These are phyloP conservation scores for Porphyrio hochstetteri DNA, from an alignment of 2,113 vertebrate species.

Conservation along the genomic window DNA sequence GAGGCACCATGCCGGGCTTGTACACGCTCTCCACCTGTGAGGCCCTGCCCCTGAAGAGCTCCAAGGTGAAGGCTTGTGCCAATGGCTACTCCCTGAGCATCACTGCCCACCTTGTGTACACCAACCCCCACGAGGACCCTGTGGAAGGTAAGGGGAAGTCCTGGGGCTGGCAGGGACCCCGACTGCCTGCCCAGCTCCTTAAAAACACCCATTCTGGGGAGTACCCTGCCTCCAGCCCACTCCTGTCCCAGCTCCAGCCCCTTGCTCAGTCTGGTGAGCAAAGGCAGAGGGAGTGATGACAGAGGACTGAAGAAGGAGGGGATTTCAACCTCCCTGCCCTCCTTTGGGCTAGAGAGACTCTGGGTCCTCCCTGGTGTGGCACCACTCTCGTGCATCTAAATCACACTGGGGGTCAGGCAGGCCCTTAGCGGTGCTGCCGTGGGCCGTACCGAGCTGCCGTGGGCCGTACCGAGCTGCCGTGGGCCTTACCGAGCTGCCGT, in stretches of 20 bases:
- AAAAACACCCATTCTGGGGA: neutral
- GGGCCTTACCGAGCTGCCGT: no score
- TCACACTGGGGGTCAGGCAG: accelerated
- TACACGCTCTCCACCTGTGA: constrained; percentile 89
- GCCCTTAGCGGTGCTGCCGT: accelerated
- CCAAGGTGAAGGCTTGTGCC: constrained; percentile 89
- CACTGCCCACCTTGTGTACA: constrained; percentile 86
- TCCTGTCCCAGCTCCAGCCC: neutral
- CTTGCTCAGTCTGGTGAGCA: neutral
- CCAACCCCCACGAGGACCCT: constrained; percentile 83
- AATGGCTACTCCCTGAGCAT: constrained; percentile 90
- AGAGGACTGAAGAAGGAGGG: neutral
- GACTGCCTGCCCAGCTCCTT: neutral
- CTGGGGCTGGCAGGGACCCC: accelerated
- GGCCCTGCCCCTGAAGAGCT: constrained; percentile 88
- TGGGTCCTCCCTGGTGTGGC: neutral
- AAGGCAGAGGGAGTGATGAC: accelerated
- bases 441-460: neutral
- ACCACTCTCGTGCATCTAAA: accelerated
- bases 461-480: no score
- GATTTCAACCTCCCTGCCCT: neutral
- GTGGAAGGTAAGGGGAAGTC: constrained; percentile 84
- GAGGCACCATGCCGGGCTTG: constrained; percentile 88
- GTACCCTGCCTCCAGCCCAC: neutral
- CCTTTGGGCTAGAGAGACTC: neutral